Evolutionary conservation across 2,113 vertebrate species (phyloP), one percentile per base, ranked within the genome.

Genomic region (Rhagologus leucostigma): DNA sequence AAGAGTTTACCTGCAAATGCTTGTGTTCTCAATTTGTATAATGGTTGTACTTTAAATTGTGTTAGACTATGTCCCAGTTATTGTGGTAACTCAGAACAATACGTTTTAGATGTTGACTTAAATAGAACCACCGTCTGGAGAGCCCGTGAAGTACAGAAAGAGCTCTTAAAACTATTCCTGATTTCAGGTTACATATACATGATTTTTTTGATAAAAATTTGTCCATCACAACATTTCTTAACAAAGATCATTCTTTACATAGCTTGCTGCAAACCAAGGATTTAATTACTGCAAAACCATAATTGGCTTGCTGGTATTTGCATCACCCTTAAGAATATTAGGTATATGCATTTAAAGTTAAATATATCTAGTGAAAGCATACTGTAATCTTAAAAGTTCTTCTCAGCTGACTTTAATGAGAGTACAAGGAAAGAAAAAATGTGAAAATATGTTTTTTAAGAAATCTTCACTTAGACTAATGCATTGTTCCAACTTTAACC

Each of bases 11-110:
- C 20, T 91, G 42, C 32, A 59, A 91, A 56, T 1, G 0, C n/a
- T 75, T 3, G 0, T 87, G 80, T 84, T 96, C 65, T 93, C 11
- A 3, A 56, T 94, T 79, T 44, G 13, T 81, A 6, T 78, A 46
- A 80, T 60, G 50, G 16, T 81, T 86, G 37, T 85, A 35, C 44
- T 74, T 93, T 41, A 94, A 96, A 63, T 76, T 77, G 49, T 82
- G 82, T 91, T 93, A 84, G 56, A 42, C 39, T 39, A 2, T 78
- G 92, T 95, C 83, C 90, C 65, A 92, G 73, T 96, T 97, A 73
- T 52, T 67, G 67, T 73, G 75, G 37, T 89, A 94, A 89, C 78
- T 88, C 64, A 79, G 91, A 94, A 93, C 82, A 95, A 57, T 85
- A 47, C 27, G 44, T 95, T 89, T 87, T 52, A 91, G 94, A 37